phyloP scores from a whole-genome alignment of 1,140 invertebrate species.

The Archivesica marissinica region DNA sequence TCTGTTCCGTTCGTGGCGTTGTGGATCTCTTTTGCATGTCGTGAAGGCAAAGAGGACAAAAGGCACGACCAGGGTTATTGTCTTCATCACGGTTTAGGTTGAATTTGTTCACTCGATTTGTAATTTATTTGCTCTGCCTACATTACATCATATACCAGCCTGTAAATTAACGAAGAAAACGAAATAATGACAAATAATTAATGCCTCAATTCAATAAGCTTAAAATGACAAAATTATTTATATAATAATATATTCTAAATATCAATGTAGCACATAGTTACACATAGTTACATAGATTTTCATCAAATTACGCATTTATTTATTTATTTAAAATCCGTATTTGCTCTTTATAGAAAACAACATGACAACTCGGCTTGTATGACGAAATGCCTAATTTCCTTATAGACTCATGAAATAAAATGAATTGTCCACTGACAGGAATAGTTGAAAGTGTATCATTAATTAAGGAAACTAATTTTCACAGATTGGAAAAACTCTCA shows the following conservation, averaged over 20 bases:
- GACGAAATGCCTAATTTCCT: too few species aligned
- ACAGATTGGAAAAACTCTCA: neutral
- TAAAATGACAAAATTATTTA: neutral
- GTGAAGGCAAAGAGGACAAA: constrained; percentile 45
- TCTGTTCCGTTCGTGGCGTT: constrained; percentile 50
- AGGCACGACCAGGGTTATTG: constrained; percentile 16
- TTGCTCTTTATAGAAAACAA: too few species aligned
- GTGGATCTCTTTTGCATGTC: constrained; percentile 7
- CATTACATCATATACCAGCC: neutral
- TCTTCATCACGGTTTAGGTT: constrained; percentile 16
- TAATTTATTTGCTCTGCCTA: too few species aligned
- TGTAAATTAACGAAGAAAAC: neutral
- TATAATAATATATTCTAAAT: neutral
- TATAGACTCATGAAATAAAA: too few species aligned
- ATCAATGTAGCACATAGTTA: neutral
- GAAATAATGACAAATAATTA: neutral
- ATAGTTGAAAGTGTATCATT: neutral
- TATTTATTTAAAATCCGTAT: too few species aligned
- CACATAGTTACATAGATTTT: too few species aligned
- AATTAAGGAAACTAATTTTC: constrained; percentile 1
- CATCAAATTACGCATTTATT: too few species aligned
- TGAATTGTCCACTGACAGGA: too few species aligned
- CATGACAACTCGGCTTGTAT: too few species aligned
- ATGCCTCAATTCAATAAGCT: neutral
- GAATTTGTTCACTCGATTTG: too few species aligned